A percentile compares a stretch with the other conserved stretches of the same genome.
Conservation (phyloP, 1,140 invertebrate species). For the Acromyrmex heyeri region DNA sequence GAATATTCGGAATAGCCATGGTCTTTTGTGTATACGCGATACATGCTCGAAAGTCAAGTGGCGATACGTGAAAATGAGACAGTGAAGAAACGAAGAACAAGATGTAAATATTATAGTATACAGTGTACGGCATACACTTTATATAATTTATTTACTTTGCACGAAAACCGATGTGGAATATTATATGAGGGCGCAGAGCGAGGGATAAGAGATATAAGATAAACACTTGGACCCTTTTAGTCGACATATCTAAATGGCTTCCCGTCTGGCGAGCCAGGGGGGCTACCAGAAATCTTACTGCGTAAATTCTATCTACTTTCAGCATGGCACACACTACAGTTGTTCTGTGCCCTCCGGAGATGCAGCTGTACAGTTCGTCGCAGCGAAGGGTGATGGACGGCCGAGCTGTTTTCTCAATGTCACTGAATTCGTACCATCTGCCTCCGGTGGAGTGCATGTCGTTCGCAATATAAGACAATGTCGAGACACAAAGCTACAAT, state of each 20-base stretch:
- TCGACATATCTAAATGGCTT: slow-evolving; percentile 3
- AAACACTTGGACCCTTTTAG: slow-evolving; percentile 15
- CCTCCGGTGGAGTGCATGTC: neutral
- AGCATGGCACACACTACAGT: neutral
- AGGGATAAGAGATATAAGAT: slow-evolving; percentile 25
- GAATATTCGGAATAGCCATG: neutral
- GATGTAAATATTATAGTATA: slow-evolving; percentile 13
- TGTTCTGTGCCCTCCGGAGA: neutral
- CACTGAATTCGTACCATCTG: slow-evolving; percentile 38
- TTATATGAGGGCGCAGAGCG: neutral
- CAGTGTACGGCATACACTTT: neutral
- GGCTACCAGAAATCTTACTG: neutral
- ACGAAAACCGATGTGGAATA: slow-evolving; percentile 13
- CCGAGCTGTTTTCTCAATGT: slow-evolving; percentile 30
- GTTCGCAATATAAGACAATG: neutral
- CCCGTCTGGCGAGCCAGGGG: neutral
- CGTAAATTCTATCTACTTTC: slow-evolving; percentile 15
- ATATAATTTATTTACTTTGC: slow-evolving; percentile 8
- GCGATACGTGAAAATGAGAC: slow-evolving; percentile 2
- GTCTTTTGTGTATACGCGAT: neutral
- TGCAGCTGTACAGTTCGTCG: slow-evolving; percentile 30
- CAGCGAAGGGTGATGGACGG: slow-evolving; percentile 28
- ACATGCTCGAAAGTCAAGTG: slow-evolving; percentile 1
- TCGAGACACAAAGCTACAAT: neutral
- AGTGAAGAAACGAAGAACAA: neutral